Base-by-base conservation (phyloP, 2,888 invertebrate species). In the Busseola fusca region DNA sequence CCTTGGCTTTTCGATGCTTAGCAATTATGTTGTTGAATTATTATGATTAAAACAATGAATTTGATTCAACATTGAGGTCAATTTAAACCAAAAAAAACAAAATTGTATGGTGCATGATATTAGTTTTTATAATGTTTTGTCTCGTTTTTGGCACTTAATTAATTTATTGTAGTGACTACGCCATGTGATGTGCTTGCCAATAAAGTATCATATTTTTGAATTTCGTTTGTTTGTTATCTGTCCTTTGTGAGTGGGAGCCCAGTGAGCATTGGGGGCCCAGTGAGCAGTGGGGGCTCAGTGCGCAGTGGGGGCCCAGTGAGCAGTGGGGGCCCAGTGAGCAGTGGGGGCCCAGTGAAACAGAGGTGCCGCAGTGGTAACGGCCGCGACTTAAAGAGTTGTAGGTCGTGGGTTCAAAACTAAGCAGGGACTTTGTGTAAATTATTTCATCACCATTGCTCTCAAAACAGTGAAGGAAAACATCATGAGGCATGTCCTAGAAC, bases 161-260 rank as follows among this genome's bases (percentile, higher is more conserved):
- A 18, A 63, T 34, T 54, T 63, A 63, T n/a, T 63, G n/a, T 52
- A 30, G 3, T 54, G 30, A 30, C n/a, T 63, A 52, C 18, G 54
- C 63, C 6, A n/a, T 54, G 30, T 56, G 30, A 63, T 63, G n/a
- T n/a, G 63, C n/a, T 63, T 63, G 63, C 63, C 63, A 63, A 54
- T 63, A 63, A 63, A 63, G 62, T 63, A 56, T 63, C 1, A 30
- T 63, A 63, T 63, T 34, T 63, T 63, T 56, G 1, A n/a, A 34
- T n/a, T n/a, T 18, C 1, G 56, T 34, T 9, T 16, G 10, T 62
- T 27, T 56, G 1, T 27, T 27, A 54, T 4, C 18, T 56, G 18
- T 27, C 1, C 18, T 54, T 52, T 12, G n/a, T 10, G n/a, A 42
- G 42, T 42, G 42, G 42, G 16, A 5, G 42, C 4, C 3, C 16